Evolutionary conservation across 1,140 invertebrate genomes (phyloP).

Genomic region (Drosophila neocordata): DNA sequence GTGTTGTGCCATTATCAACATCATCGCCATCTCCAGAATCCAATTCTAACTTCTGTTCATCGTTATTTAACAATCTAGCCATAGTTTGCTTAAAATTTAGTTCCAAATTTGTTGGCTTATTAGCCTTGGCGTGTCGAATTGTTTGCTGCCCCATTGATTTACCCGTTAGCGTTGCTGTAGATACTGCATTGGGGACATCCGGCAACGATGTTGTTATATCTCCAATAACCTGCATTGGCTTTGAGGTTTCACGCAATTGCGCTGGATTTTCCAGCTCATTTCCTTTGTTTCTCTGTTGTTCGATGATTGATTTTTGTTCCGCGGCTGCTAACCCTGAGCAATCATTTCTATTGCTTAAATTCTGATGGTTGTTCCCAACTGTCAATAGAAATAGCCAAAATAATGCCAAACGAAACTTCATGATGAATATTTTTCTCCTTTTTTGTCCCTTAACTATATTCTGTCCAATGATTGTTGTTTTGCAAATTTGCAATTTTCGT

Average conservation of each 20-base stretch:
- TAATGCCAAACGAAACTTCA: conserved; percentile 68
- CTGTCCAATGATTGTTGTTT: conserved; percentile 19
- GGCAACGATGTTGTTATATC: conserved; percentile 50
- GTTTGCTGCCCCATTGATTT: conserved; percentile 52
- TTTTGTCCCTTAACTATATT: background rate
- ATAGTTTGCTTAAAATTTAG: conserved; percentile 56
- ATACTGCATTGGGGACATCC: conserved; percentile 34
- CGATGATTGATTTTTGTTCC: conserved; percentile 45
- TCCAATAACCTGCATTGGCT: conserved; percentile 54
- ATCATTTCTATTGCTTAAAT: conserved; percentile 54
- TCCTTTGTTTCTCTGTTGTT: conserved; percentile 38
- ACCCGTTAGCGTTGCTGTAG: background rate
- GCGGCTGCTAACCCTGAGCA: conserved; percentile 39
- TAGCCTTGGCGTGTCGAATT: conserved; percentile 47
- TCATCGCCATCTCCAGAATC: conserved; percentile 3
- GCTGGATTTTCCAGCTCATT: conserved; percentile 73
- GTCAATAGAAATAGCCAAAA: conserved; percentile 79
- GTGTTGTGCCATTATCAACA: conserved; percentile 31
- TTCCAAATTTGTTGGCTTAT: conserved; percentile 38
- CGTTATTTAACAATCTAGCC: conserved; percentile 46
- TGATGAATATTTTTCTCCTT: conserved; percentile 31
- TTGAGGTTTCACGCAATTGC: conserved; percentile 59
- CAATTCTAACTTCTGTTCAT: conserved; percentile 13
- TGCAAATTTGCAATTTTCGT: conserved; percentile 42
- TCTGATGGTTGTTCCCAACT: conserved; percentile 66